These are phyloP conservation scores for Cosmorhoe ocellata DNA, from an alignment of 2,888 invertebrate species.

Conservation along the genomic window DNA sequence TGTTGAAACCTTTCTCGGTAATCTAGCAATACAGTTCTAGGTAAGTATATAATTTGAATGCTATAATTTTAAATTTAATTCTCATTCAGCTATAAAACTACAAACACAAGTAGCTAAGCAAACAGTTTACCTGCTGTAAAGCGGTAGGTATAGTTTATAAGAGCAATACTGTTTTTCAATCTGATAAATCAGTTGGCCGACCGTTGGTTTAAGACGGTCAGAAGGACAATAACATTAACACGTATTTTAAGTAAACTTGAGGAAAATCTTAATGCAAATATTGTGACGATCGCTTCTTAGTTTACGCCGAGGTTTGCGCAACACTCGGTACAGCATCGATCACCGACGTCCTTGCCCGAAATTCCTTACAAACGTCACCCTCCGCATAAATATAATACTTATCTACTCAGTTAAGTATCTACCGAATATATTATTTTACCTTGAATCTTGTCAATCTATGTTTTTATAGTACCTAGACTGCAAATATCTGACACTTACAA, in stretches of 20 bases:
- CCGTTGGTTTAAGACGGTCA: constrained; percentile 33
- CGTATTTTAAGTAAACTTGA: constrained; percentile 60
- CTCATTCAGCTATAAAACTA: too few species aligned
- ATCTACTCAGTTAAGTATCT: constrained; percentile 3
- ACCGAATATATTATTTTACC: constrained; percentile 16
- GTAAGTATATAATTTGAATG: too few species aligned
- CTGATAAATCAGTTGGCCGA: too few species aligned
- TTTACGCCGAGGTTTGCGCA: constrained; percentile 57
- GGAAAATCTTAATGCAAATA: constrained; percentile 62
- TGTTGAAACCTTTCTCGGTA: too few species aligned
- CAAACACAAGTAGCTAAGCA: too few species aligned
- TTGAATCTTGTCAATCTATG: constrained; percentile 12
- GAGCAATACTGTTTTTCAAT: too few species aligned
- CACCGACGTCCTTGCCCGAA: constrained; percentile 73
- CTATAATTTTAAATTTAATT: too few species aligned
- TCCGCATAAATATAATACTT: constrained; percentile 14
- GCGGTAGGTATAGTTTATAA: too few species aligned
- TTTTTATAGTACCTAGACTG: constrained; percentile 15
- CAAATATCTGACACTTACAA: too few species aligned
- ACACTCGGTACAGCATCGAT: constrained; percentile 59
- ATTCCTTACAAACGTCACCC: constrained; percentile 57
- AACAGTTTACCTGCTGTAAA: too few species aligned
- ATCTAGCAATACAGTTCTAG: too few species aligned
- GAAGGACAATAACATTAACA: constrained; percentile 61
- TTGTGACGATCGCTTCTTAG: constrained; percentile 43